Evolutionary conservation across 1,140 invertebrate genomes (phyloP).

Genomic region (Dinoponera quadriceps): DNA sequence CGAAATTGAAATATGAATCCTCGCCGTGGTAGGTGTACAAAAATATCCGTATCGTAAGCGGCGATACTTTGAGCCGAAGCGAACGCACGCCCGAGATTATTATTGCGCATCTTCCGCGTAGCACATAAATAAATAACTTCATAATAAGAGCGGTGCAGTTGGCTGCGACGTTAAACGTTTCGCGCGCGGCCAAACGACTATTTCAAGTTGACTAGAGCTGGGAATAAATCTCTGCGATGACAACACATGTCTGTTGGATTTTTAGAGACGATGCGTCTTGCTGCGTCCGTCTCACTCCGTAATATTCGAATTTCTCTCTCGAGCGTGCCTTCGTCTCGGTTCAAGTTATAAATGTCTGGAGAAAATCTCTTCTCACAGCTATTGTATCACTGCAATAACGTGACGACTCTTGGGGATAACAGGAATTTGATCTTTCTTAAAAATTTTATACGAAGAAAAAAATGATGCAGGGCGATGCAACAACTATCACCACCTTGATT

Average conservation of each 20-base stretch:
- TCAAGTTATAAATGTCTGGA: too few species aligned
- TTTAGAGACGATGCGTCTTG: neutral
- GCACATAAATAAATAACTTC: slow-evolving; percentile 53
- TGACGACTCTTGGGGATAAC: too few species aligned
- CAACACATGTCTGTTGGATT: slow-evolving; percentile 18
- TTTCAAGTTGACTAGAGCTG: slow-evolving; percentile 59
- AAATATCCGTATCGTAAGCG: neutral
- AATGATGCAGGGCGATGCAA: too few species aligned
- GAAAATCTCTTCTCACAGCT: too few species aligned
- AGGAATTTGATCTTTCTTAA: too few species aligned
- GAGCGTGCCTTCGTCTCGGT: neutral
- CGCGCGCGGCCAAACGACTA: slow-evolving; percentile 50
- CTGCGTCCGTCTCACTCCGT: neutral
- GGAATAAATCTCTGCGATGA: slow-evolving; percentile 55
- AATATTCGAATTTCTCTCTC: slow-evolving; percentile 11
- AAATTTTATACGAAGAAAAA: neutral
- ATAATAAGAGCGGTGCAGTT: slow-evolving; percentile 50
- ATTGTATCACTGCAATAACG: too few species aligned
- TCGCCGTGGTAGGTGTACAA: neutral
- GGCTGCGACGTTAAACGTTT: slow-evolving; percentile 49
- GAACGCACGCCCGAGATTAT: neutral
- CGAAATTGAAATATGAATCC: neutral
- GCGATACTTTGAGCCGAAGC: neutral
- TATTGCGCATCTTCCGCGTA: neutral
- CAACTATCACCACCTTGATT: too few species aligned